Evolutionary conservation across 2,797 vertebrate species (phyloP).

Genomic region (Hoplostethus atlanticus): DNA sequence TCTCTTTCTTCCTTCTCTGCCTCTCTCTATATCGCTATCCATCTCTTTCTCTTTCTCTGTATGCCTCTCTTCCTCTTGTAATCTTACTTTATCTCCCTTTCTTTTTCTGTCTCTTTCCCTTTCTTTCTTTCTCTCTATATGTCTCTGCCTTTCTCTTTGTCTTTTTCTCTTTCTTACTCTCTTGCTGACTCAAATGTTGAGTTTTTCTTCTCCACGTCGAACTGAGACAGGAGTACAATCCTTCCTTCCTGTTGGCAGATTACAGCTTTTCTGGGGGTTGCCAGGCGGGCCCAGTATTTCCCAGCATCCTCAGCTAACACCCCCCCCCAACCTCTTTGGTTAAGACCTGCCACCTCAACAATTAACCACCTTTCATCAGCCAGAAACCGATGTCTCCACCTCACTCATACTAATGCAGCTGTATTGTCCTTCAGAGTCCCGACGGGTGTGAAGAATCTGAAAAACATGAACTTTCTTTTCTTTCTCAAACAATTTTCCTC

Average conservation of each 20-base stretch:
- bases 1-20: neutral
- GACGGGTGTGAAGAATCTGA: neutral
- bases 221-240: constrained; percentile 49
- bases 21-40: no score
- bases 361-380: constrained; percentile 19
- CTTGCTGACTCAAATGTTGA: neutral
- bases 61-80: no score
- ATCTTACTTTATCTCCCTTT: no score
- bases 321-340: constrained; percentile 16
- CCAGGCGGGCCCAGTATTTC: constrained; percentile 58
- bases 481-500: neutral
- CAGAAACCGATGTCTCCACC: constrained; percentile 21
- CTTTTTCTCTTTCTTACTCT: neutral
- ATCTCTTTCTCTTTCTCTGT: no score
- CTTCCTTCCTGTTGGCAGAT: constrained; percentile 61
- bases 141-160: neutral
- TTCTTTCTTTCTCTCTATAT: no score
- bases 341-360: constrained; percentile 70
- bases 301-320: constrained; percentile 47
- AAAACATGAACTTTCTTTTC: neutral
- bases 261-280: constrained; percentile 46
- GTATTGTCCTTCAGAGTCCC: neutral
- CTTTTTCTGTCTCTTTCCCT: no score
- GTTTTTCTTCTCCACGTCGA: constrained; percentile 7
- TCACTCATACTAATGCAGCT: constrained; percentile 16